Percentiles rank a stretch among this genome's conserved stretches.
Evolutionary conservation across 2,113 vertebrate species (phyloP).

Genomic region (Neoarius graeffei): DNA sequence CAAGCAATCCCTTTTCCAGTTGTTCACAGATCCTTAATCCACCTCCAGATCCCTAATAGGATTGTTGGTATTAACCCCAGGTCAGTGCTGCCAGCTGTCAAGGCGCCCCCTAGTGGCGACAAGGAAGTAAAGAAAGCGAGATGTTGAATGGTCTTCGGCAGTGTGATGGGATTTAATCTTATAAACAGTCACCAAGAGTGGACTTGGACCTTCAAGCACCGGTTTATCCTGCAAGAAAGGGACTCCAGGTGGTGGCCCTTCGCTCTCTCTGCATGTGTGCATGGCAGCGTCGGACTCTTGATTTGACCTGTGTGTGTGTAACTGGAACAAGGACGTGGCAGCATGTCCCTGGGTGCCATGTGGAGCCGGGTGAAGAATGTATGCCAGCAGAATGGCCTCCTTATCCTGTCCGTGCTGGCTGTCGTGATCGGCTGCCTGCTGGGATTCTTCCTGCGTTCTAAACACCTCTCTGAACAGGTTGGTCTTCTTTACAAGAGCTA

Average conservation of each 20-base stretch:
- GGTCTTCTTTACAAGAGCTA: constrained; percentile 54
- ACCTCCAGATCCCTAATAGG: constrained; percentile 89
- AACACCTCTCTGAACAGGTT: constrained; percentile 92
- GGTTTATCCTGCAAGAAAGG: constrained; percentile 39
- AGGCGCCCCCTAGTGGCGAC: constrained; percentile 76
- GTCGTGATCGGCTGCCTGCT: constrained; percentile 96
- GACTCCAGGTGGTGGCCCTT: background rate
- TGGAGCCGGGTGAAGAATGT: constrained; percentile 87
- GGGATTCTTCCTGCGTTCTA: constrained; percentile 93
- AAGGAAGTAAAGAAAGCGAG: constrained; percentile 38
- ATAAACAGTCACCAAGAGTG: constrained; percentile 63
- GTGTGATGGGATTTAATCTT: constrained; percentile 72
- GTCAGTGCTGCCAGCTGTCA: constrained; percentile 83
- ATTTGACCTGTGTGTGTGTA: constrained; percentile 42
- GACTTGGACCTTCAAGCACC: constrained; percentile 49
- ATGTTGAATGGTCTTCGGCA: constrained; percentile 42
- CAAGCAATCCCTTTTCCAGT: constrained; percentile 78
- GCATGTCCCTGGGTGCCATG: constrained; percentile 78
- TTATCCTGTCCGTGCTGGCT: constrained; percentile 92
- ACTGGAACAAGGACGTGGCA: constrained; percentile 73
- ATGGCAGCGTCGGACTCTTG: constrained; percentile 17
- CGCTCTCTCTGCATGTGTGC: background rate
- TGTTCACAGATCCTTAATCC: constrained; percentile 92
- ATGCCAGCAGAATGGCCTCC: constrained; percentile 91
- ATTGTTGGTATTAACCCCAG: constrained; percentile 88